Conservation (phyloP, 1,140 invertebrate genomes). For the Scaptomyza graminum region DNA sequence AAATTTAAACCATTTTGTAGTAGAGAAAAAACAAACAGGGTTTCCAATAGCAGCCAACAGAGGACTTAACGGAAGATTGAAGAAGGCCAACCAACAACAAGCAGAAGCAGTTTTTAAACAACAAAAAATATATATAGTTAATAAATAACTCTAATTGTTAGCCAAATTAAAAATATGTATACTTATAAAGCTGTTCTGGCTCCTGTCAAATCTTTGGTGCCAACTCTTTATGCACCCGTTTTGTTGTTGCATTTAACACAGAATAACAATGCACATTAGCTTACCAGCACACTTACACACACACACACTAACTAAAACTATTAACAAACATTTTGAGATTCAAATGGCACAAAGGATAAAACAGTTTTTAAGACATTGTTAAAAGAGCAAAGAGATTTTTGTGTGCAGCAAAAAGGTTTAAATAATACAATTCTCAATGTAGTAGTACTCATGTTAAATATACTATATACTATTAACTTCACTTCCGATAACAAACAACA, state of each 20-base stretch:
- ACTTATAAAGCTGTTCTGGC: background rate
- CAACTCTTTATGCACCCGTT: constrained; percentile 64
- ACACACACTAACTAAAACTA: constrained; percentile 33
- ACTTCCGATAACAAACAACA: constrained; percentile 17
- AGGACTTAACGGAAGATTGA: constrained; percentile 25
- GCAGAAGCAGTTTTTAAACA: constrained; percentile 3
- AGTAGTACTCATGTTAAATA: constrained; percentile 35
- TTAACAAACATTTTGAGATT: constrained; percentile 15
- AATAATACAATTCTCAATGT: constrained; percentile 31
- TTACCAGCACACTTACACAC: background rate
- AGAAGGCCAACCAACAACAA: constrained; percentile 19
- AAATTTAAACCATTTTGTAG: constrained; percentile 36
- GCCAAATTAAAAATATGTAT: constrained; percentile 11
- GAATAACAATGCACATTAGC: constrained; percentile 15
- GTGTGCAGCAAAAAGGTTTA: constrained; percentile 40
- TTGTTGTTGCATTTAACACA: constrained; percentile 75
- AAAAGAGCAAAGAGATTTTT: too few relatives aligned
- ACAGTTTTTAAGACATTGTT: constrained; percentile 9
- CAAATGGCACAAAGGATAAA: constrained; percentile 38
- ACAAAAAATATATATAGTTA: background rate
- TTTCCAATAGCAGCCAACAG: constrained; percentile 60
- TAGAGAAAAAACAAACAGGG: constrained; percentile 47
- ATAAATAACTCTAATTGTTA: constrained; percentile 23
- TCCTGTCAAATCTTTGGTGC: constrained; percentile 6
- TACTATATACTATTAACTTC: constrained; percentile 9